Base-by-base conservation (phyloP, 2,797 vertebrate genomes). In the Enteromius treurensis region DNA sequence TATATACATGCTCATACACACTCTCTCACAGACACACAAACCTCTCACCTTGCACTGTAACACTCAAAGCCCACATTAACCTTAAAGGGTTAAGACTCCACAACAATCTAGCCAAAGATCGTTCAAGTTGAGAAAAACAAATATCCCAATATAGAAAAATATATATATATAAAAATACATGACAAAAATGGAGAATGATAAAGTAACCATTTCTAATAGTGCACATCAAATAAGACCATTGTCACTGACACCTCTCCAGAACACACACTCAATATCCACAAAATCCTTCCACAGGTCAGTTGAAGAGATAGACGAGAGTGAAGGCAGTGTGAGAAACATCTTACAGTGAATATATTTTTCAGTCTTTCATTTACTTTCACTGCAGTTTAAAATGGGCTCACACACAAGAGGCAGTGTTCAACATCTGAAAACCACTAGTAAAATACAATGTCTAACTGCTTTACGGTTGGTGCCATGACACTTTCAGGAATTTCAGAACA, bases 31-130 rank as follows among this genome's bases (percentile, higher is more conserved):
- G 80, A 42, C 32, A 45, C 34, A 45, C 10, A 49, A 34, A 69
- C 70, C 34, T 67, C 80, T 70, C 45, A 88, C 83, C n/a, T 84
- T 77, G 79, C 74, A 90, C 82, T n/a, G 37, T 80, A 80, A 88
- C 69, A 70, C 32, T 86, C 29, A 86, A 80, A 58, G 47, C 80
- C 78, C 37, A 77, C 55, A 78, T 65, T 58, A 42, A 80, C 62
- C 86, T 80, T 9, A 83, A 84, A 89, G 34, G 62, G 84, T 84
- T 92, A 94, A 94, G 92, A 94, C 83, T 88, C 81, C 80, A 79
- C 60, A 87, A 47, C 90, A 86, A 89, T 47, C 77, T 78, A 83
- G 68, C n/a, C 79, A 14, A 64, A 85, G 82, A 87, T 60, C 11
- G 84, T 71, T 87, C 23, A 19, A 53, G 80, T 79, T 79, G 73